A percentile compares a stretch with the other conserved stretches of the same genome.
Conservation (phyloP, 2,113 vertebrate genomes). For the Oncorhynchus tshawytscha region DNA sequence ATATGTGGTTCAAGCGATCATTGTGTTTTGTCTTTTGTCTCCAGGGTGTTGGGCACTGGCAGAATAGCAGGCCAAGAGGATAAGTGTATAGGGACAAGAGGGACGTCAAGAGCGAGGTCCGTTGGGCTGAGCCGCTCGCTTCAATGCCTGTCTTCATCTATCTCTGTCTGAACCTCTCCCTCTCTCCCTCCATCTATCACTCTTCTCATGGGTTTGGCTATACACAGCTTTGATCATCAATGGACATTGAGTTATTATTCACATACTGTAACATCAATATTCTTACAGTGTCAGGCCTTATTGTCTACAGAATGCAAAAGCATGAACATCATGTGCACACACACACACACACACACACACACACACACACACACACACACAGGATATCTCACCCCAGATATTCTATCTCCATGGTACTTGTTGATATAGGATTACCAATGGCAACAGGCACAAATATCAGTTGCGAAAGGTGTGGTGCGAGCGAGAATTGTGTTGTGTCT, state of each 20-base stretch:
- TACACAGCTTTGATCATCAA: too few relatives aligned
- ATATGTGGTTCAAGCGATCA: not conserved
- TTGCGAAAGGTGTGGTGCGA: not conserved
- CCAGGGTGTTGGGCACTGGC: not conserved
- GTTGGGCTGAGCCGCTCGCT: not conserved
- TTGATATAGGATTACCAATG: constrained; percentile 16
- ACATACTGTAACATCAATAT: too few relatives aligned
- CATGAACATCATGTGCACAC: not conserved
- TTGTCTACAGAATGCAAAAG: too few relatives aligned
- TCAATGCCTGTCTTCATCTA: not conserved
- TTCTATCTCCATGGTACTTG: constrained; percentile 1
- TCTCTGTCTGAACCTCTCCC: not conserved
- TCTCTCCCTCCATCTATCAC: not conserved
- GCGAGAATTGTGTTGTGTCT: not conserved
- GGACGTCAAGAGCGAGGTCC: not conserved
- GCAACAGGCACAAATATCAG: constrained; percentile 18
- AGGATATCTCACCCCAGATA: constrained; percentile 3
- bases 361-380: too few relatives aligned
- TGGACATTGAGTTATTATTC: too few relatives aligned
- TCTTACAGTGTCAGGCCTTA: too few relatives aligned
- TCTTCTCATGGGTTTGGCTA: not conserved
- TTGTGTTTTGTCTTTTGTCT: not conserved
- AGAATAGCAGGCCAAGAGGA: not conserved
- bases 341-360: too few relatives aligned
- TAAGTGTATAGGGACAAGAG: not conserved